A percentile compares a stretch with the other conserved stretches of the same genome.
These are phyloP conservation scores for Augochlorella aurata DNA, from an alignment of 2,888 invertebrate genomes.

Conservation along the genomic window DNA sequence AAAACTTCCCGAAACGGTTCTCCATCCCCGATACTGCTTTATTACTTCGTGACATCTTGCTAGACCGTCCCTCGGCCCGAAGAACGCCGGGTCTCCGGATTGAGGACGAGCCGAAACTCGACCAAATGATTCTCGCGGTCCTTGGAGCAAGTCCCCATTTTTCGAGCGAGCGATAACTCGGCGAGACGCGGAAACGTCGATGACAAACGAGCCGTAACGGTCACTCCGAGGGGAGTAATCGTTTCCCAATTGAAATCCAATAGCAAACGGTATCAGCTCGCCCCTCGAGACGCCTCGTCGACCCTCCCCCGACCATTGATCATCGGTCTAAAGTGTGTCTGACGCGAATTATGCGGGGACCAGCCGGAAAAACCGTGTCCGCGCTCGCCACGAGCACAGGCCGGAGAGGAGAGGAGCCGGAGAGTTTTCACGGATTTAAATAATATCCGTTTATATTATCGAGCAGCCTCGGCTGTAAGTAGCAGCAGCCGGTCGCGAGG, in stretches of 20 bases:
- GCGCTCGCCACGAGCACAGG: background rate
- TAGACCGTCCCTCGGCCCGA: fast-evolving
- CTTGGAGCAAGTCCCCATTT: background rate
- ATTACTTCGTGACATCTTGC: background rate
- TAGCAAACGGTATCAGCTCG: slow-evolving; percentile 63
- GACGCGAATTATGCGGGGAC: slow-evolving; percentile 72
- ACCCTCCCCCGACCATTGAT: slow-evolving; percentile 69
- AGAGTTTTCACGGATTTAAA: slow-evolving; percentile 72
- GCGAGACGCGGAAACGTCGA: slow-evolving; percentile 37
- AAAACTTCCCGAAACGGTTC: background rate
- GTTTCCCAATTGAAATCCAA: slow-evolving; percentile 81
- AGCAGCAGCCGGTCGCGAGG: slow-evolving; percentile 37
- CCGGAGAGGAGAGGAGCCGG: background rate
- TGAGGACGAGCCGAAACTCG: too few relatives aligned
- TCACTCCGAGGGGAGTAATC: slow-evolving; percentile 80
- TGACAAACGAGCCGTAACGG: slow-evolving; percentile 54
- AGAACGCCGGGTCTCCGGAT: background rate
- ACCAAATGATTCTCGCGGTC: too few relatives aligned
- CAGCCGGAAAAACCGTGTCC: slow-evolving; percentile 26
- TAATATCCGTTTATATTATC: slow-evolving; percentile 72
- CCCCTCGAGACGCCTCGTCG: slow-evolving; percentile 35
- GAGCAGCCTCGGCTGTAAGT: slow-evolving; percentile 51
- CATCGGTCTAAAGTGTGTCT: slow-evolving; percentile 76
- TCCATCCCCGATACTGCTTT: too few relatives aligned
- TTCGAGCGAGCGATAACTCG: background rate